Evolutionary conservation across 1,140 invertebrate genomes (phyloP).

Genomic region (Belonocnema kinseyi): DNA sequence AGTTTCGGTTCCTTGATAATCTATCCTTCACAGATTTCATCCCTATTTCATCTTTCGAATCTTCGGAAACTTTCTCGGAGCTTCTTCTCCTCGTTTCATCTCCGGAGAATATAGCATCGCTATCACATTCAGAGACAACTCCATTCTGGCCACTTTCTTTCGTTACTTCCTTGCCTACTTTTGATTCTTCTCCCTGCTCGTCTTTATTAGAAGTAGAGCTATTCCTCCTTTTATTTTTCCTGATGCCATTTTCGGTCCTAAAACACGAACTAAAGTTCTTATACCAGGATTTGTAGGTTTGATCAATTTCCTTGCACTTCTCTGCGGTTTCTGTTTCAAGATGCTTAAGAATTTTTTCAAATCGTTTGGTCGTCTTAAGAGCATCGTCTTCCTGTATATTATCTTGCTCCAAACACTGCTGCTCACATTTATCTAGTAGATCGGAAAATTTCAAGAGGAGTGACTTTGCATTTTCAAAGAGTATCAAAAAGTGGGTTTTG

Average conservation of each 20-base stretch:
- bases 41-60: too few relatives aligned
- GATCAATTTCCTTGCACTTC: not conserved
- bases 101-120: conserved; percentile 58
- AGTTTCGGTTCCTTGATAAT: too few relatives aligned
- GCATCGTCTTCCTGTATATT: not conserved
- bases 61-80: not conserved
- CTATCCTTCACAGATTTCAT: too few relatives aligned
- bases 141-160: not conserved
- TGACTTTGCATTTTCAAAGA: not conserved
- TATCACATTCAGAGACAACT: conserved; percentile 59
- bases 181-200: not conserved
- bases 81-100: conserved; percentile 37
- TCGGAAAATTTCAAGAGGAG: not conserved
- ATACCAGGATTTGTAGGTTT: conserved; percentile 1
- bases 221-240: conserved; percentile 5
- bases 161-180: not conserved
- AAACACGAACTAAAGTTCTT: too few relatives aligned
- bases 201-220: not conserved
- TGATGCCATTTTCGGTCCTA: conserved; percentile 18
- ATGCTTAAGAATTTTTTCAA: not conserved
- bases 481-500: not conserved
- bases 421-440: not conserved
- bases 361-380: not conserved
- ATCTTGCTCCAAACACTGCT: not conserved
- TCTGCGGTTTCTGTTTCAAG: not conserved